These are phyloP conservation scores for Mercenaria mercenaria DNA, from an alignment of 1,140 invertebrate genomes.

Conservation along the genomic window DNA sequence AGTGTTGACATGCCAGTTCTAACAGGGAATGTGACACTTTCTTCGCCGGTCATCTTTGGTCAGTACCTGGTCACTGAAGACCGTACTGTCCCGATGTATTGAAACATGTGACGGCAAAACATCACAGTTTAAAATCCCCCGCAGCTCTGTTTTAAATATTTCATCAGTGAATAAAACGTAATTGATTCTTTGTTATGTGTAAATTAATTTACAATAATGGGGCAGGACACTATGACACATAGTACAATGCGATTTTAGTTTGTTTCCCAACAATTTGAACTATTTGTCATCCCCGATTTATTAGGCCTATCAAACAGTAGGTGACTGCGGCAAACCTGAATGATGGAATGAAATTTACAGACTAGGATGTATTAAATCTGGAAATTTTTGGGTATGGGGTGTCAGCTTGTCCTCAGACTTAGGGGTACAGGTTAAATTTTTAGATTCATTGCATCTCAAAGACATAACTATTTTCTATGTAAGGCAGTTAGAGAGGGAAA, in stretches of 20 bases:
- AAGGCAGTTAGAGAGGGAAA: no score
- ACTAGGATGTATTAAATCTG: no score
- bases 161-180: slow-evolving; percentile 33
- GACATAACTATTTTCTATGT: no score
- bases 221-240: slow-evolving; percentile 1
- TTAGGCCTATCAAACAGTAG: slow-evolving; percentile 25
- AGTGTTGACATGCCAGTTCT: slow-evolving; percentile 14
- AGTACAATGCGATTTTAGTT: neutral
- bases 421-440: no score
- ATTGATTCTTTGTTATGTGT: slow-evolving; percentile 31
- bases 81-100: neutral
- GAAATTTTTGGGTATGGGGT: no score
- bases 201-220: slow-evolving; percentile 32
- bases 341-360: neutral
- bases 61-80: slow-evolving; percentile 6
- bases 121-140: slow-evolving; percentile 28
- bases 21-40: neutral
- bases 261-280: neutral
- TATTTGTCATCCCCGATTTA: slow-evolving; percentile 18
- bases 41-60: neutral
- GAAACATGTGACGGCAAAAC: neutral
- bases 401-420: no score
- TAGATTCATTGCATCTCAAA: no score
- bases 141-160: slow-evolving; percentile 33
- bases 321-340: neutral